Conservation (phyloP, 2,797 vertebrate species). For the Premnoplex brunnescens region DNA sequence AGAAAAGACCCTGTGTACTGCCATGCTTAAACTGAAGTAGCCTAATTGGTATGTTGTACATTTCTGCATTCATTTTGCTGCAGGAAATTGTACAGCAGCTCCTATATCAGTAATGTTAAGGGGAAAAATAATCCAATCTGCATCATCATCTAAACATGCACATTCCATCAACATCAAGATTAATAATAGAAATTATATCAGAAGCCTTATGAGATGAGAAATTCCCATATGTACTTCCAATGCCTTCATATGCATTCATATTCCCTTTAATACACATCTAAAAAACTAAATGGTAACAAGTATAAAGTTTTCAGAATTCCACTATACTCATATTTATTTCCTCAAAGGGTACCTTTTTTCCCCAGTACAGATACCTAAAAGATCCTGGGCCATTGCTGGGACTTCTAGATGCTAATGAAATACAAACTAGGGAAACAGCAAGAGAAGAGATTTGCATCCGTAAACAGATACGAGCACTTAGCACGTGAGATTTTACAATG, state of each 20-base stretch:
- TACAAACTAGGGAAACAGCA: not conserved
- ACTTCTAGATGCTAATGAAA: not conserved
- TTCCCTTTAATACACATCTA: not conserved
- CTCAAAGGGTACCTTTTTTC: not conserved
- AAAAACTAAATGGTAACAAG: not conserved
- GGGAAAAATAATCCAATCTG: not conserved
- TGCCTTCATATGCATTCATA: not conserved
- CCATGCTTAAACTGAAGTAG: not conserved
- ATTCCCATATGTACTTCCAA: rapidly evolving
- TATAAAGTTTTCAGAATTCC: not conserved
- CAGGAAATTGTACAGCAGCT: not conserved
- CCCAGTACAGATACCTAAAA: not conserved
- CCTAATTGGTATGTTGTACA: not conserved
- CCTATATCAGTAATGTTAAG: not conserved
- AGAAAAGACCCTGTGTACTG: not conserved
- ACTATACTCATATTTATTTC: not conserved
- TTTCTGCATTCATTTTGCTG: not conserved
- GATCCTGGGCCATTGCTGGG: not conserved
- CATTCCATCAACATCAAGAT: not conserved
- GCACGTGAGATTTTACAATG: not conserved
- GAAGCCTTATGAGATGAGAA: not conserved
- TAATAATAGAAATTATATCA: not conserved
- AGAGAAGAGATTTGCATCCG: not conserved
- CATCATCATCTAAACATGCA: not conserved
- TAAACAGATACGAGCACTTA: not conserved